phyloP scores from a whole-genome alignment of 2,888 invertebrate genomes.

The Leucoma salicis region DNA sequence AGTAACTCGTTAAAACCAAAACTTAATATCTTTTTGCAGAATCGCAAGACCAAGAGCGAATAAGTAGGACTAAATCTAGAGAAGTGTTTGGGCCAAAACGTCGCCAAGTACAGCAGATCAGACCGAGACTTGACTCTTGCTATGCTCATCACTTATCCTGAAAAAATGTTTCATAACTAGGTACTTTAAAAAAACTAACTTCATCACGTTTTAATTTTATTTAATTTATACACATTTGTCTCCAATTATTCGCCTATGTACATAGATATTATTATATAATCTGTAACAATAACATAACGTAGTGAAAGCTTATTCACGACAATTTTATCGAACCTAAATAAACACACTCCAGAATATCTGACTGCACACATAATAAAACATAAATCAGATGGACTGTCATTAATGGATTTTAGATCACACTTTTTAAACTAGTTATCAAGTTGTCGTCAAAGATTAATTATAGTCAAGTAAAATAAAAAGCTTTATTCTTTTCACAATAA shows the following conservation, averaged over 20 bases:
- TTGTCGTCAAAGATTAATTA: neutral
- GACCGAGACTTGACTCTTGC: too few species aligned
- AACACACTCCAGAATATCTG: neutral
- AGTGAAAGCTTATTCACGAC: slow-evolving; percentile 24
- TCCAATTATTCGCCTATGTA: slow-evolving; percentile 58
- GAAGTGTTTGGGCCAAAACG: too few species aligned
- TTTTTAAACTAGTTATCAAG: slow-evolving; percentile 6
- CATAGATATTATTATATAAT: slow-evolving; percentile 62
- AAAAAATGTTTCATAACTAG: too few species aligned
- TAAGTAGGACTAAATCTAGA: too few species aligned
- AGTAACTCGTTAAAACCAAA: too few species aligned
- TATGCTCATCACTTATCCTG: too few species aligned
- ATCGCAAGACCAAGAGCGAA: too few species aligned
- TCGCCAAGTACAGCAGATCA: too few species aligned
- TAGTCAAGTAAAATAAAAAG: slow-evolving; percentile 16
- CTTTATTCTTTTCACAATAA: slow-evolving; percentile 18
- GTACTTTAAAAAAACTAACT: neutral
- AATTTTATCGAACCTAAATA: slow-evolving; percentile 11
- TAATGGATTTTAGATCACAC: slow-evolving; percentile 6
- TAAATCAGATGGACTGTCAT: slow-evolving; percentile 8
- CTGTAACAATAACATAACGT: slow-evolving; percentile 66
- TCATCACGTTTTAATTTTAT: slow-evolving; percentile 47
- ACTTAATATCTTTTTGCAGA: too few species aligned
- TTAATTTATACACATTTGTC: slow-evolving; percentile 71
- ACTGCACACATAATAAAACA: slow-evolving; percentile 5